These are phyloP conservation scores for Scomberomorus guttatus DNA, from an alignment of 2,797 vertebrate genomes.

Conservation along the genomic window DNA sequence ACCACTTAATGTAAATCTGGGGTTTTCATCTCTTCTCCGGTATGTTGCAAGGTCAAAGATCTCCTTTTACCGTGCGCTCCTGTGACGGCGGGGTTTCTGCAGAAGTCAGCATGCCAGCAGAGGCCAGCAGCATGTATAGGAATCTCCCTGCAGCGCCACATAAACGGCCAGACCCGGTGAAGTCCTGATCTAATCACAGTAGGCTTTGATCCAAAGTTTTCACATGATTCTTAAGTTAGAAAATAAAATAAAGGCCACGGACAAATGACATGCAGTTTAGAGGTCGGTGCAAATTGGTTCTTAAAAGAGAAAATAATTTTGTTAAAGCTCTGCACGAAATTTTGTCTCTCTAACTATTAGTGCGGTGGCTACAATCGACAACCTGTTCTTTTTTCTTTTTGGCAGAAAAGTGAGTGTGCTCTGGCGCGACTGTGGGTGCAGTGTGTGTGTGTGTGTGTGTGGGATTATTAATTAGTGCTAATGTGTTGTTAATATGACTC, in stretches of 20 bases:
- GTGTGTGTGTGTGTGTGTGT: slow-evolving; percentile 7
- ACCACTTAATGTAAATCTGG: slow-evolving; percentile 63
- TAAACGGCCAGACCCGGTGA: slow-evolving; percentile 59
- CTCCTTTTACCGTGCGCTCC: slow-evolving; percentile 82
- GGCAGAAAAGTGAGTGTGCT: not conserved
- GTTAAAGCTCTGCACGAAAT: not conserved
- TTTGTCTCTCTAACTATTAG: not conserved
- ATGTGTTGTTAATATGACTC: slow-evolving; percentile 17
- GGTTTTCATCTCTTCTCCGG: slow-evolving; percentile 62
- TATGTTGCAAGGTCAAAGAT: slow-evolving; percentile 87
- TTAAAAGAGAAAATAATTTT: not conserved
- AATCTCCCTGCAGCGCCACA: slow-evolving; percentile 73
- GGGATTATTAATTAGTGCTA: slow-evolving; percentile 16
- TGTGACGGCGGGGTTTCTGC: slow-evolving; percentile 80
- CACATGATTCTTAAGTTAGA: slow-evolving; percentile 35
- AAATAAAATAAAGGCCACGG: slow-evolving; percentile 45
- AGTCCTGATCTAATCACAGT: slow-evolving; percentile 58
- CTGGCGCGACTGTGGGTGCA: not conserved
- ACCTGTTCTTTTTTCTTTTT: not conserved
- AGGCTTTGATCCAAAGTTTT: slow-evolving; percentile 58
- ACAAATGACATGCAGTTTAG: not conserved
- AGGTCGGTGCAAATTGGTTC: slow-evolving; percentile 8
- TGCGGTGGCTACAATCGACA: not conserved
- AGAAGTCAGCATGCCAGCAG: slow-evolving; percentile 81
- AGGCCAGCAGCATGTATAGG: slow-evolving; percentile 65